phyloP scores from a whole-genome alignment of 1,140 invertebrate genomes.

The Dysdera silvatica region DNA sequence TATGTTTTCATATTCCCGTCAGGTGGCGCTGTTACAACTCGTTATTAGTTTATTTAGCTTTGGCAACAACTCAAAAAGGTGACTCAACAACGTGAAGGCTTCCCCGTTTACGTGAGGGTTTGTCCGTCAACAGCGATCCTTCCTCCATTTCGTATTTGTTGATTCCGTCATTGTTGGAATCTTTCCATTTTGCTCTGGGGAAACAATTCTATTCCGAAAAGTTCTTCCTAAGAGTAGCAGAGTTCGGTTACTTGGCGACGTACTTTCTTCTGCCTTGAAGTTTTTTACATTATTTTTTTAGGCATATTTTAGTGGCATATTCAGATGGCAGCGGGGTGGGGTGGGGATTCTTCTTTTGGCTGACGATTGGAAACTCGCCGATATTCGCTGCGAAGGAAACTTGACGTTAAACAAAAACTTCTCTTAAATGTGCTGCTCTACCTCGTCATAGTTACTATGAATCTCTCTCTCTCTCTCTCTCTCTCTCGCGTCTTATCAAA shows the following conservation, averaged over 20 bases:
- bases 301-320: constrained; percentile 15
- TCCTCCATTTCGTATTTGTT: constrained; percentile 12
- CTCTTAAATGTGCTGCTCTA: no score
- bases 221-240: neutral
- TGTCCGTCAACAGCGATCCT: constrained; percentile 21
- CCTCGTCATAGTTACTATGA: no score
- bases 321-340: constrained; percentile 22
- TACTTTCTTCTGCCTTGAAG: constrained; percentile 5
- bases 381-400: no score
- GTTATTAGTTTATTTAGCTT: constrained; percentile 12
- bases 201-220: constrained; percentile 26
- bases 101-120: constrained; percentile 14
- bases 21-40: no score
- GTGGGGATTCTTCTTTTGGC: no score
- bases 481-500: no score
- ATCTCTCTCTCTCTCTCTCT: no score
- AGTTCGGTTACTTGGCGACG: constrained; percentile 22
- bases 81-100: constrained; percentile 23
- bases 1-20: no score
- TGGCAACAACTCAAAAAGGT: constrained; percentile 24
- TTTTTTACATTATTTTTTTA: no score
- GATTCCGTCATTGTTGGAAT: constrained; percentile 22
- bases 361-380: no score
- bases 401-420: no score
- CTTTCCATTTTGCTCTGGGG: constrained; percentile 17